Percentiles rank a stretch among this genome's conserved stretches.
Conservation (phyloP, 2,888 invertebrate genomes). For the Blastobasis adustella region DNA sequence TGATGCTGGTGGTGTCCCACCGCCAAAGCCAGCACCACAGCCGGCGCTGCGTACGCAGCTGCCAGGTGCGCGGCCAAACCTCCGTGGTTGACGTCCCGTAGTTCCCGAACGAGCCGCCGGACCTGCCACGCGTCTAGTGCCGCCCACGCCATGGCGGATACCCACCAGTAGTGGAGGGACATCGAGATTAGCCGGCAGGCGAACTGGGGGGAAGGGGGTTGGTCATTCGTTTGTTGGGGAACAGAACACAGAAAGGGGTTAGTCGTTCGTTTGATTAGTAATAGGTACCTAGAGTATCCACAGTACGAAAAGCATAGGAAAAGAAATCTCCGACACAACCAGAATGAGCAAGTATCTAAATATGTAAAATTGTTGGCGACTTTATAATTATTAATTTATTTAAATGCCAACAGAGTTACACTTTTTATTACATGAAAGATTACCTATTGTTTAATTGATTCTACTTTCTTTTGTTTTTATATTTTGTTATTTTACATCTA, state of each 20-base stretch:
- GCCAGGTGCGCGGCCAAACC: conserved; percentile 95
- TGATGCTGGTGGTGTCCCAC: conserved; percentile 95
- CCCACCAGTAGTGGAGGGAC: conserved; percentile 94
- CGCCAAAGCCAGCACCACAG: conserved; percentile 91
- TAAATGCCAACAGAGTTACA: too few relatives aligned
- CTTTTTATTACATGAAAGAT: too few relatives aligned
- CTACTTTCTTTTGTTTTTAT: too few relatives aligned
- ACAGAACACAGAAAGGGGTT: neutral
- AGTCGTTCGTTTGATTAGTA: neutral
- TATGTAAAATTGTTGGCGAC: too few relatives aligned
- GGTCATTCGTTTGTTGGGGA: neutral
- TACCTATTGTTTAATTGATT: too few relatives aligned
- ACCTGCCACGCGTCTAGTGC: conserved; percentile 94
- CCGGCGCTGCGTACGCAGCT: conserved; percentile 93
- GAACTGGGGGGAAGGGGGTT: conserved; percentile 64
- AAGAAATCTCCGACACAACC: too few relatives aligned
- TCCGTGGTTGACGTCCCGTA: conserved; percentile 96
- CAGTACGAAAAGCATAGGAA: too few relatives aligned
- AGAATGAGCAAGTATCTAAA: too few relatives aligned
- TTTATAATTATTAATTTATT: too few relatives aligned
- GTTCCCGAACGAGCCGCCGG: conserved; percentile 94
- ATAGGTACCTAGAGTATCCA: too few relatives aligned
- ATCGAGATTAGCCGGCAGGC: conserved; percentile 93
- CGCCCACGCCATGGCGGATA: conserved; percentile 93
- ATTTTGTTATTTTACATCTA: too few relatives aligned